Base-by-base conservation (phyloP, 1,140 invertebrate genomes). In the Cydia splendana region DNA sequence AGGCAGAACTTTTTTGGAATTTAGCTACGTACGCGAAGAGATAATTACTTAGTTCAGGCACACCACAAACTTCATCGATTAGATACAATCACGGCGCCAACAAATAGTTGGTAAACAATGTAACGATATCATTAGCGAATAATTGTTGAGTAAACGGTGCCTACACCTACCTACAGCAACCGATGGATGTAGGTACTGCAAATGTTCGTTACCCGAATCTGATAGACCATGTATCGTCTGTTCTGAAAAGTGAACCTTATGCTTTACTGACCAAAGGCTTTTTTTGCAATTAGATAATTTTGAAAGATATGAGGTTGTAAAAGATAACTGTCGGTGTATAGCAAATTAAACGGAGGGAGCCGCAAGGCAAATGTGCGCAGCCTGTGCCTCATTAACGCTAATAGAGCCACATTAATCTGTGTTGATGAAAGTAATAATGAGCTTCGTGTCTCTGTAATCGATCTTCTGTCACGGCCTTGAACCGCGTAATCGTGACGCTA, bases 341-440 rank as follows among this genome's bases (percentile, higher is more conserved):
- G 57, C 75, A 78, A 79, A 76, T 78, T 73, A 81, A 76, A 78
- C 75, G 74, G 75, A 75, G 77, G 76, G 75, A 67, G 80, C 79
- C 76, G 75, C 73, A 78, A 80, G 78, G 81, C 82, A 85, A 85
- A 82, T 81, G 81, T 74, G 80, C 81, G 78, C 79, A 80, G 82
- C 24, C 82, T 81, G 82, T 67, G 79, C 79, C 81, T 87, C 82
- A 84, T 87, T 85, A 87, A 79, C 78, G 77, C 80, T 85, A 85
- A 87, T 85, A 85, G 84, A 80, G 71, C 65, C 38, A 80, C 81
- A 86, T 86, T 82, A 84, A 85, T 87, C 82, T 85, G 76, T 78
- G 78, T 78, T 81, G 77, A 85, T 84, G 82, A 81, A 82, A 79
- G 82, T 84, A 82, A 82, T 84, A 81, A 81, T 80, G 78, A 83